Evolutionary conservation across 2,113 vertebrate species (phyloP), one percentile per base, ranked within the genome.

Genomic region (Vidua chalybeata): DNA sequence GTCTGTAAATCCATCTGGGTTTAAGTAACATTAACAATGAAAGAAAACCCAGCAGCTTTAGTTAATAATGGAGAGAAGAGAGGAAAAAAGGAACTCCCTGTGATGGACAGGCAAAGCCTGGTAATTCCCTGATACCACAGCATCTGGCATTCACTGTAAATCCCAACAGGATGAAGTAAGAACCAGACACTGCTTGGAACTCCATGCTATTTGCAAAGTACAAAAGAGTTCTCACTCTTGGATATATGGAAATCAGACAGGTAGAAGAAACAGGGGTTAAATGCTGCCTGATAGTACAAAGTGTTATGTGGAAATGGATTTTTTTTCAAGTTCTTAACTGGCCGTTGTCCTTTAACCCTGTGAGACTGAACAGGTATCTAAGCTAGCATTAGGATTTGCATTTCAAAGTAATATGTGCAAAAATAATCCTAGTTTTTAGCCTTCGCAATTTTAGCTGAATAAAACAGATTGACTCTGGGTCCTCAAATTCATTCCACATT

Each of bases 351-450:
- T 94, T 96, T 90, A 94, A 95, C 93, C 84, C 74, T 21, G 87
- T 59, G 83, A 96, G 87, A 89, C 49, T 68, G 78, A 5, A 11
- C 16, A 84, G 58, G 55, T 84, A 37, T 61, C 69, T 74, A 67
- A 93, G 59, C 27, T 52, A 73, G 49, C 54, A 16, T 87, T 89
- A 39, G 73, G 91, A 96, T 97, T 94, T 97, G 82, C 87, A 96
- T 97, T 97, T 97, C 96, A 93, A 97, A 97, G 88, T 71, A 94
- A 93, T 75, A 31, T 22, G 82, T 87, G 72, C 82, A 94, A 95
- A 97, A 95, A 79, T 46, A 88, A 94, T 84, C 88, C 80, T 35
- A 73, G 39, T 71, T 94, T 94, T 88, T 54, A 84, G 67, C 52
- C 61, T 80, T 41, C 0, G 0, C 46, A 66, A 37, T 87, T 94